Conservation (phyloP, 1,140 invertebrate genomes). For the Pogonognathellus flavescens region DNA sequence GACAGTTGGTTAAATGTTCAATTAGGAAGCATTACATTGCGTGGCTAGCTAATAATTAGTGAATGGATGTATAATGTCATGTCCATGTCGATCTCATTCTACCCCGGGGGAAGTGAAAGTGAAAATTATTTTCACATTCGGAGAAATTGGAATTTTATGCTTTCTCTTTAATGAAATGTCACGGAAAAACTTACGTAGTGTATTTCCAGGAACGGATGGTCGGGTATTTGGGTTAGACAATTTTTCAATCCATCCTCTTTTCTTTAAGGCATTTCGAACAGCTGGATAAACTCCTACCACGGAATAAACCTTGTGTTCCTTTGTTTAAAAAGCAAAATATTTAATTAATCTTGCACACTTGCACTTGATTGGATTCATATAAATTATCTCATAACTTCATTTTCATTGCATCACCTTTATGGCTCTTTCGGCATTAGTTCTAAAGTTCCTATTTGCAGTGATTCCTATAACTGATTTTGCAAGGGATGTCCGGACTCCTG, state of each 20-base stretch:
- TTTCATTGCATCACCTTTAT: conserved; percentile 41
- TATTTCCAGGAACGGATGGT: conserved; percentile 30
- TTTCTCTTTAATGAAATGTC: no score
- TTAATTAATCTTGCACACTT: no score
- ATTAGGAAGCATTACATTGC: no score
- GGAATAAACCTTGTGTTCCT: conserved; percentile 73
- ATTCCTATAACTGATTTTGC: conserved; percentile 43
- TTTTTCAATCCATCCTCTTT: conserved; percentile 68
- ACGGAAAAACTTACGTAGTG: neutral
- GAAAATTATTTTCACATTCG: neutral
- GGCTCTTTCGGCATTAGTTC: conserved; percentile 57
- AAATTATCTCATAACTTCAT: neutral
- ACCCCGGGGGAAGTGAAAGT: neutral
- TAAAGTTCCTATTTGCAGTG: conserved; percentile 42
- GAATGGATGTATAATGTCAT: no score
- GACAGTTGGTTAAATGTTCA: no score
- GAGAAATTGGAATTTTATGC: neutral
- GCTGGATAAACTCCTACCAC: conserved; percentile 73
- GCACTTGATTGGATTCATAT: no score
- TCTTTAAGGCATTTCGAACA: conserved; percentile 71
- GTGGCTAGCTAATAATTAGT: no score
- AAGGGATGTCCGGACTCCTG: neutral
- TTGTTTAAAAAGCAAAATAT: no score
- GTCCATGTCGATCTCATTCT: neutral
- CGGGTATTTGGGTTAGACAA: conserved; percentile 3